These are phyloP conservation scores for Aphelinus certus DNA, from an alignment of 1,140 invertebrate genomes.

Conservation along the genomic window DNA sequence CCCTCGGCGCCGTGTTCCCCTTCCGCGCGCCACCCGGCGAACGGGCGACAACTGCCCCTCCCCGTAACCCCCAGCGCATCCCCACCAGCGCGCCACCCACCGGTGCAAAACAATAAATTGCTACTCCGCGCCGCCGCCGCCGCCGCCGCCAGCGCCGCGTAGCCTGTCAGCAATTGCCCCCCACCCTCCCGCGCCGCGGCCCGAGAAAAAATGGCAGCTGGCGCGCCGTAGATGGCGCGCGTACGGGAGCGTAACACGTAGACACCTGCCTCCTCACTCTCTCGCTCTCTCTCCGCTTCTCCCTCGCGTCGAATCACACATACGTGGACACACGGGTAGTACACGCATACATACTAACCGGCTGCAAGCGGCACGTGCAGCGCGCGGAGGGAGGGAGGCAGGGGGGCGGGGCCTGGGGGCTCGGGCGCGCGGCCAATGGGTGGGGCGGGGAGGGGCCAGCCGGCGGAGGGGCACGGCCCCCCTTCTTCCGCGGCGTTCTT, in stretches of 20 bases:
- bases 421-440: neutral
- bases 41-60: conserved; percentile 13
- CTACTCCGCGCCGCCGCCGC: conserved; percentile 30
- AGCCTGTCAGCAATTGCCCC: conserved; percentile 38
- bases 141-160: conserved; percentile 26
- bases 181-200: neutral
- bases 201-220: conserved; percentile 39
- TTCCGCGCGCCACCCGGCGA: neutral
- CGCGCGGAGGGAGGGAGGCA: neutral
- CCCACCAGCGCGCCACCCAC: conserved; percentile 41
- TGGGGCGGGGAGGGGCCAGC: neutral
- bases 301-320: neutral
- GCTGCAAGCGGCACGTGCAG: neutral
- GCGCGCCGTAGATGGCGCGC: conserved; percentile 35
- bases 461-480: conserved; percentile 49
- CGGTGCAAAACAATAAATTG: conserved; percentile 63
- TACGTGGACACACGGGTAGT: neutral
- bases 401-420: neutral
- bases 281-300: conserved; percentile 6
- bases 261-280: conserved; percentile 29
- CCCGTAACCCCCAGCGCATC: conserved; percentile 18
- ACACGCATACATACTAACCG: neutral
- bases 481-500: conserved; percentile 1
- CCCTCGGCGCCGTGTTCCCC: neutral
- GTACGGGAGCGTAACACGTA: conserved; percentile 8